Evolutionary conservation across 2,797 vertebrate genomes (phyloP), one percentile per base, ranked within the genome.

Genomic region (Clamator glandarius): DNA sequence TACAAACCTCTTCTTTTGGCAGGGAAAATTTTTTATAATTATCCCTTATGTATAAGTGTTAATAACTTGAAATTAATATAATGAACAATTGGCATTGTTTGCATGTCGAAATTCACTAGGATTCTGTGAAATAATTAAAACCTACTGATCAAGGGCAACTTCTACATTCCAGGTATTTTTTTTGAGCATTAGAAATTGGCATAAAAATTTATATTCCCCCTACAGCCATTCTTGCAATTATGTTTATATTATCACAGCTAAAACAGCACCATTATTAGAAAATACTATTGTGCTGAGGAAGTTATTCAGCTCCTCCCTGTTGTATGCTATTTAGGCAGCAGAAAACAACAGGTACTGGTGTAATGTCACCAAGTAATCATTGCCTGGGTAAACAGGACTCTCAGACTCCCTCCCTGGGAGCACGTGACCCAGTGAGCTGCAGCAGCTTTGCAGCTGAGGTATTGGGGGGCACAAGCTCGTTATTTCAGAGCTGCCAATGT

Each of bases 301-400:
- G 15, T 61, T 68, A 24, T 26, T 93, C 28, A 78, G n/a, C 68
- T 78, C 44, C 19, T 89, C 21, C 31, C 21, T 39, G 12, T 58
- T 68, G 15, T 17, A 31, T 14, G 9, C 5, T 75, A 41, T 36
- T 84, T 69, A 85, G 24, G 15, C 33, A 83, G n/a, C 25, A 69
- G 50, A 63, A 93, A 76, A 10, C 24, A 73, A 54, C 9, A 42
- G 21, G 6, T 19, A 12, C 1, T 35, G 31, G 12, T 12, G 31
- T 15, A 51, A 55, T 33, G 24, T 83, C 28, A 68, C 18, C 33
- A 62, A 2, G 1, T 16, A 51, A 87, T 6, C 21, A 33, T 14
- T 0, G 0, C 36, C 44, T 36, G 73, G 44, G 23, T 29, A 70
- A 68, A 67, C 14, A 3, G 1, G 5, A 28, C 2, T 19, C 9